Conservation (phyloP, 2,797 vertebrate species). For the Falco rusticolus region DNA sequence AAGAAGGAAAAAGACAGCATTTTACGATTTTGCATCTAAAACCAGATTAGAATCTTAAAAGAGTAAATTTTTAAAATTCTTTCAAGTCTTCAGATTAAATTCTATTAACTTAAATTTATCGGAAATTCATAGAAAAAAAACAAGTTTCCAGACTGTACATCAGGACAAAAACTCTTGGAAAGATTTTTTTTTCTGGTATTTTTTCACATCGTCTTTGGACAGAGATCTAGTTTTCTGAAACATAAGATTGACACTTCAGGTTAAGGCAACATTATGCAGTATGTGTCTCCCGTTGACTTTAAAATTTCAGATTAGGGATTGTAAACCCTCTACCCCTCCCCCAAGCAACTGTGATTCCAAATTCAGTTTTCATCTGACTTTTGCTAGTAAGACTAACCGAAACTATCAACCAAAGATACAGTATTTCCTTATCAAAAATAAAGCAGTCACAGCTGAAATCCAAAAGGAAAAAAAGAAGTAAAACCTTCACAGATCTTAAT, state of each 20-base stretch:
- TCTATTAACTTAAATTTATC: not conserved
- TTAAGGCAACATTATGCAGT: not conserved
- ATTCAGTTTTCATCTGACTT: not conserved
- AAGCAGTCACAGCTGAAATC: not conserved
- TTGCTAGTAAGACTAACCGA: not conserved
- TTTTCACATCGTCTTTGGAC: not conserved
- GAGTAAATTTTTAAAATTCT: not conserved
- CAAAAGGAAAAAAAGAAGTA: not conserved
- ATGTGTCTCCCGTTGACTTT: not conserved
- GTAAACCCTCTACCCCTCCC: not conserved
- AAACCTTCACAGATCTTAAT: not conserved
- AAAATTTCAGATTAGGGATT: not conserved
- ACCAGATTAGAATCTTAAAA: not conserved
- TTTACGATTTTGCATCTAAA: not conserved
- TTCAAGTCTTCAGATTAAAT: not conserved
- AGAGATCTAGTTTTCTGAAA: not conserved
- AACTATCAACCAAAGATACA: not conserved
- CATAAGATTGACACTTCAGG: not conserved
- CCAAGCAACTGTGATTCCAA: not conserved
- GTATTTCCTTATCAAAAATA: not conserved
- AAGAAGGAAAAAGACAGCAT: not conserved
- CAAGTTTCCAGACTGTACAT: not conserved
- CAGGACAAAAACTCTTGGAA: not conserved
- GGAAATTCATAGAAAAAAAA: not conserved
- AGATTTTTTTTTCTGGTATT: not conserved